phyloP scores from a whole-genome alignment of 2,888 invertebrate genomes.

The Ganaspis brasiliensis region DNA sequence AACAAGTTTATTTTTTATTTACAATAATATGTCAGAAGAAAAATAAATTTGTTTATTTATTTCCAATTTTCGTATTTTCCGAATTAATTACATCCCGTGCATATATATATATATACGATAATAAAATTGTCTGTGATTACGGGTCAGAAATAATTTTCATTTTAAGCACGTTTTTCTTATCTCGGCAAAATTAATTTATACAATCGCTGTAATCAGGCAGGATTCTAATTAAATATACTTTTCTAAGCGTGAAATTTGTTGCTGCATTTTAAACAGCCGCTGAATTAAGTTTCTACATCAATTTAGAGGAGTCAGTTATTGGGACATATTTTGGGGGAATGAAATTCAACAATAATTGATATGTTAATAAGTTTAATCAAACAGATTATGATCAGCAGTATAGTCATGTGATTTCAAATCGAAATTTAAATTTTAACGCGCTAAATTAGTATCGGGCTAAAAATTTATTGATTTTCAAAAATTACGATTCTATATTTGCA shows the following conservation, averaged over 20 bases:
- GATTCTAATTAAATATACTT: background rate
- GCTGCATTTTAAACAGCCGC: background rate
- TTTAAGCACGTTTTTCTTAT: conserved; percentile 5
- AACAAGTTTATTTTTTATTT: too few species aligned
- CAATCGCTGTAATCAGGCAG: background rate
- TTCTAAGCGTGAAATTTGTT: background rate
- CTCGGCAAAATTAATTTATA: conserved; percentile 5
- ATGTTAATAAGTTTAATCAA: conserved; percentile 27
- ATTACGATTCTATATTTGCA: background rate
- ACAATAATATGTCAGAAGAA: too few species aligned
- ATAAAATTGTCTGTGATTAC: background rate
- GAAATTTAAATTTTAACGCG: background rate
- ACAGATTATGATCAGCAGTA: background rate
- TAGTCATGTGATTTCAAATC: background rate
- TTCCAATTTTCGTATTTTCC: too few species aligned
- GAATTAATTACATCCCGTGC: too few species aligned
- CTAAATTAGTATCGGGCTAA: background rate
- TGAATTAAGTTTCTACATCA: background rate
- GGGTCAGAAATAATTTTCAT: background rate
- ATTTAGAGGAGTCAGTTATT: conserved; percentile 1
- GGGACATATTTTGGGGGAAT: background rate
- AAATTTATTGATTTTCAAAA: background rate
- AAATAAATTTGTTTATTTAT: too few species aligned
- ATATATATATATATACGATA: too few species aligned
- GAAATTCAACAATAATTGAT: conserved; percentile 4